A percentile compares a stretch with the other conserved stretches of the same genome.
Conservation (phyloP, 1,140 invertebrate genomes). For the Drosophila jambulina region DNA sequence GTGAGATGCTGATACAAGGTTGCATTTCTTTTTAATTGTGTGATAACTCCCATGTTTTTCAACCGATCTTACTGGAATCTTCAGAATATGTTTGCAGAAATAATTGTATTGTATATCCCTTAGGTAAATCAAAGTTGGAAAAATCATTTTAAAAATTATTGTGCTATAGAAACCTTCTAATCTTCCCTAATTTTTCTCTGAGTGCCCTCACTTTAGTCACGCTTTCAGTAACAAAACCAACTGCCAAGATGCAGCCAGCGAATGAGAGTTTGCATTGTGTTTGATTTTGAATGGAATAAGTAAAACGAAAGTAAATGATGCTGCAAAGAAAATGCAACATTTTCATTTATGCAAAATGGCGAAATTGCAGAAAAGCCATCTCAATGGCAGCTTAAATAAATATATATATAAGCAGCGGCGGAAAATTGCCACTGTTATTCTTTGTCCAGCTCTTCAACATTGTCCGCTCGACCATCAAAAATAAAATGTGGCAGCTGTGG, state of each 20-base stretch:
- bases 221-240: constrained; percentile 39
- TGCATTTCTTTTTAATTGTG: background rate
- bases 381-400: constrained; percentile 54
- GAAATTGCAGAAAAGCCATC: constrained; percentile 42
- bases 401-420: constrained; percentile 38
- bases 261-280: constrained; percentile 47
- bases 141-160: background rate
- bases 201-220: constrained; percentile 35
- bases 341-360: constrained; percentile 52
- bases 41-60: background rate
- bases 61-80: background rate
- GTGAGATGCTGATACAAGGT: background rate
- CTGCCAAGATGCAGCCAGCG: constrained; percentile 5
- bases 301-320: constrained; percentile 51
- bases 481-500: constrained; percentile 10
- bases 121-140: background rate
- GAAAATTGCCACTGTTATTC: constrained; percentile 29
- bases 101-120: background rate
- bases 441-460: constrained; percentile 53
- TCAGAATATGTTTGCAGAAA: background rate
- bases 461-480: constrained; percentile 29
- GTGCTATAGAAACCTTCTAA: background rate
- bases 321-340: constrained; percentile 37
- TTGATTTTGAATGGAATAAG: constrained; percentile 50
- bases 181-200: background rate